phyloP scores from a whole-genome alignment of 2,797 vertebrate genomes.

The Lindbergichthys nudifrons region DNA sequence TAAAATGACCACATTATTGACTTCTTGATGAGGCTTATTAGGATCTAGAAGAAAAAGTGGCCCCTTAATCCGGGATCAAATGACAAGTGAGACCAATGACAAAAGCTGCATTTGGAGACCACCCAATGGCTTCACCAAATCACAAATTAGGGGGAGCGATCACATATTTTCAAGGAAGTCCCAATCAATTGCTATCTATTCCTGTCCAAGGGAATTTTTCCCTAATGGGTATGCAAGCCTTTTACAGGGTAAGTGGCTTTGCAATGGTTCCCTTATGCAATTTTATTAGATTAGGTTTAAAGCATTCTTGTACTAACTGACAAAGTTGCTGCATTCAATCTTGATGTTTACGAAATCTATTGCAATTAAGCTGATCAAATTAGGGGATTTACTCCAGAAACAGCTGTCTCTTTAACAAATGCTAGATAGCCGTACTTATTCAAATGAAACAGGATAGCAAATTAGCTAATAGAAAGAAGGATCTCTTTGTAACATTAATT shows the following conservation, averaged over 20 bases:
- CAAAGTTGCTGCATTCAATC: conserved; percentile 87
- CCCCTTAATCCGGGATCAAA: conserved; percentile 71
- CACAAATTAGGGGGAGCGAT: conserved; percentile 79
- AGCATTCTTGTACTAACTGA: conserved; percentile 85
- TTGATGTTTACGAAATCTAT: conserved; percentile 89
- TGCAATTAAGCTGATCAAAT: conserved; percentile 88
- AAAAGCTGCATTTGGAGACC: conserved; percentile 77
- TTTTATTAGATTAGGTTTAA: conserved; percentile 87
- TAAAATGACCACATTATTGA: conserved; percentile 72
- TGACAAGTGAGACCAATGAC: conserved; percentile 81
- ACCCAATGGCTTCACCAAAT: conserved; percentile 81
- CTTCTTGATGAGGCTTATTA: conserved; percentile 78
- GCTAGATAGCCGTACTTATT: conserved; percentile 83
- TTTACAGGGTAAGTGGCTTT: conserved; percentile 84
- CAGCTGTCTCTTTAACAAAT: conserved; percentile 84
- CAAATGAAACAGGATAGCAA: conserved; percentile 82
- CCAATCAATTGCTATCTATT: conserved; percentile 86
- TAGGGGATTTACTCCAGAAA: conserved; percentile 83
- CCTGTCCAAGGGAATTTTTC: conserved; percentile 81
- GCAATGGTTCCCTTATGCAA: conserved; percentile 80
- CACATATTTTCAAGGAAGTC: conserved; percentile 87
- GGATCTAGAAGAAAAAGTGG: conserved; percentile 74
- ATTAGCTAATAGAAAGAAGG: conserved; percentile 84
- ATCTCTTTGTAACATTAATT: conserved; percentile 81
- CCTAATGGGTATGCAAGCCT: conserved; percentile 83